Conservation (phyloP, 2,113 vertebrate species). For the Gymnorhina tibicen region DNA sequence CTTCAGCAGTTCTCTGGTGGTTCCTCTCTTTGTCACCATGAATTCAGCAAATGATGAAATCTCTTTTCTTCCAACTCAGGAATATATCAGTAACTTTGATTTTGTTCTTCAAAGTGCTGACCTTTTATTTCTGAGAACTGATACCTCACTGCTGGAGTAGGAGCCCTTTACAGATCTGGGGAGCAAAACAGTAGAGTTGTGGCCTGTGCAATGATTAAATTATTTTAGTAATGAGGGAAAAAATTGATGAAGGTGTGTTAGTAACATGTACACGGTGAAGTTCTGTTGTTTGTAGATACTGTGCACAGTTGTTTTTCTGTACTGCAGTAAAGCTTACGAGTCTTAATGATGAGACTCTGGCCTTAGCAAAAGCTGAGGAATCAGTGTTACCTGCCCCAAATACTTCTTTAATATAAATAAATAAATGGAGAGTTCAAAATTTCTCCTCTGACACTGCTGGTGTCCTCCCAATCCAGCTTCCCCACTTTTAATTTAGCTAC, state of each 20-base stretch:
- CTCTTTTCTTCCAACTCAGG: slow-evolving; percentile 53
- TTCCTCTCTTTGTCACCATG: slow-evolving; percentile 72
- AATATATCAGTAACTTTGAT: slow-evolving; percentile 65
- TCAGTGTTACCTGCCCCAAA: background rate
- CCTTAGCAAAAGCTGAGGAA: background rate
- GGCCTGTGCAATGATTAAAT: background rate
- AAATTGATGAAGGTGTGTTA: background rate
- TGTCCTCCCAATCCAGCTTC: background rate
- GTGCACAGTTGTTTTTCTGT: background rate
- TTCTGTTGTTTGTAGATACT: background rate
- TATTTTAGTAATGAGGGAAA: background rate
- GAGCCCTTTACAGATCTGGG: background rate
- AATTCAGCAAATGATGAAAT: slow-evolving; percentile 73
- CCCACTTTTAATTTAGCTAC: background rate
- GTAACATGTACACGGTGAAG: background rate
- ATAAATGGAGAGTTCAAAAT: background rate
- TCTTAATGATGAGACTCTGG: background rate
- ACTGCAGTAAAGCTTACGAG: background rate
- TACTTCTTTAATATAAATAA: background rate
- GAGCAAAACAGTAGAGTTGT: background rate
- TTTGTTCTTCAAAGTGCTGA: background rate
- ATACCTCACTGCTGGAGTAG: background rate
- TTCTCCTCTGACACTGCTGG: background rate
- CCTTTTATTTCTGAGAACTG: background rate
- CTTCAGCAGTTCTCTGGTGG: slow-evolving; percentile 62